Evolutionary conservation across 2,113 vertebrate genomes (phyloP).

Genomic region (Corythornis vintsioides): DNA sequence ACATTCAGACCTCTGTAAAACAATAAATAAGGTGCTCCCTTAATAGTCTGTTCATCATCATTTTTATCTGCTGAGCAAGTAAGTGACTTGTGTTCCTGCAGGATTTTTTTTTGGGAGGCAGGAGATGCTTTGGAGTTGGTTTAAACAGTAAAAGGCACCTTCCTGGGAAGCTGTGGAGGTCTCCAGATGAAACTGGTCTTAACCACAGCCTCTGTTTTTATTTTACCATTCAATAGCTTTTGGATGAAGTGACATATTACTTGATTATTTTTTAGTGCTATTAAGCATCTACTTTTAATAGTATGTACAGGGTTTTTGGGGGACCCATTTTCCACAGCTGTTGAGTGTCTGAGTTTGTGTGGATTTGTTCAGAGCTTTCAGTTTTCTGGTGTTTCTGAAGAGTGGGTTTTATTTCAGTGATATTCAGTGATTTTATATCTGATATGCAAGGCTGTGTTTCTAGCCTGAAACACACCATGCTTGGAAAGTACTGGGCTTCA

Average conservation of each 20-base stretch:
- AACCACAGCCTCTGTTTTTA: background rate
- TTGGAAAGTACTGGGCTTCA: background rate
- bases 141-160: background rate
- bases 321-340: background rate
- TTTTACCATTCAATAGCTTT: background rate
- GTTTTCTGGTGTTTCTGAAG: background rate
- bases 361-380: background rate
- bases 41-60: background rate
- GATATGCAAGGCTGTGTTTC: background rate
- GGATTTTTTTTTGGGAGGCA: background rate
- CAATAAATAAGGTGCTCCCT: background rate
- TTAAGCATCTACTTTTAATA: background rate
- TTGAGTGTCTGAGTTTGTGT: background rate
- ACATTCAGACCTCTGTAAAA: background rate
- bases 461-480: background rate
- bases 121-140: background rate
- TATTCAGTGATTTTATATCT: background rate
- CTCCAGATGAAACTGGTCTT: background rate
- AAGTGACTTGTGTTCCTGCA: background rate
- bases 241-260: background rate
- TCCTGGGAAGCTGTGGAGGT: background rate
- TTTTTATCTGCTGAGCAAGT: background rate
- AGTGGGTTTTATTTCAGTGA: background rate
- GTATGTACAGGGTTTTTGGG: background rate
- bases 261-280: background rate